Evolutionary conservation across 2,888 invertebrate species (phyloP), one percentile per base, ranked within the genome.

Genomic region (Troilus luridus): DNA sequence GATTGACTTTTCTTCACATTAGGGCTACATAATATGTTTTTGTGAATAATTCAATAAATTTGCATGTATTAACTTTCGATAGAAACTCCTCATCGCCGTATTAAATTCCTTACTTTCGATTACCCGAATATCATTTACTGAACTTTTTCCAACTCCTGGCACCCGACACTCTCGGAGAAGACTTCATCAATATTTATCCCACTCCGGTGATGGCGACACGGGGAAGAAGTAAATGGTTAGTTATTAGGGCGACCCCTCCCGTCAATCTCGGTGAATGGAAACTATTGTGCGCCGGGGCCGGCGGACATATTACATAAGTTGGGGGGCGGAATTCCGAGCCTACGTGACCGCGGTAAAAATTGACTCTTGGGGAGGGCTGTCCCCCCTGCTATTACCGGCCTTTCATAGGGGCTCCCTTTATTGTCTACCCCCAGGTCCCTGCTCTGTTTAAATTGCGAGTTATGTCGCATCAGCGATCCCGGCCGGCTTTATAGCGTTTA

Each of bases 291-390:
- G 54, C 89, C 2, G 89, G 27, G 41, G n/a, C 67, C 27, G 27
- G 11, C n/a, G 56, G 89, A 89, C 67, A 89, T 89, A 89, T 89
- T 89, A 89, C 89, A 89, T 67, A 89, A 89, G 62, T 89, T 58
- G 59, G 62, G n/a, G 67, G 56, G 27, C 24, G 8, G 72, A 77
- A 85, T 85, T 58, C 85, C 85, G 3, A 19, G 85, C 5, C 62
- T 62, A 89, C 89, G 89, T 89, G 89, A 89, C 89, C 89, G 62
- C 67, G 89, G 89, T 89, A 89, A 89, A 89, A 89, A 89, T 88
- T 89, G 89, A 67, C 89, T 67, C 54, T 5, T 17, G 54, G 41
- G 41, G 41, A 5, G 41, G 41, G 41, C 41, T 41, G 41, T 41
- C 41, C 41, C 89, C 89, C 89, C 88, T 19, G 62, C 62, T 27